phyloP scores from a whole-genome alignment of 2,797 vertebrate species.

The Momotus momota region DNA sequence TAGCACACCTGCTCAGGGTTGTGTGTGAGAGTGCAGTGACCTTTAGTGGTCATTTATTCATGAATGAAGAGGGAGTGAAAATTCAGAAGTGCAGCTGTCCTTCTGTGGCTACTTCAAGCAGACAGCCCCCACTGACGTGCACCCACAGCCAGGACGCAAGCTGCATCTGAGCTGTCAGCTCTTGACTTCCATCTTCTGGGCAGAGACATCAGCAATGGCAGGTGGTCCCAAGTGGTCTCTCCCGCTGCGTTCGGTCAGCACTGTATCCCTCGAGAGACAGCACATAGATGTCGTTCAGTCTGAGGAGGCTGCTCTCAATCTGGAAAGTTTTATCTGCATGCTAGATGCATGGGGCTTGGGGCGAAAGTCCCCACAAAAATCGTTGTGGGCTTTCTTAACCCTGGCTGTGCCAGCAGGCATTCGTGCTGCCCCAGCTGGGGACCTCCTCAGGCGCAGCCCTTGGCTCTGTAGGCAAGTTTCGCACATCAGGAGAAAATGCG shows the following conservation, averaged over 20 bases:
- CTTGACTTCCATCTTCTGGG: not conserved
- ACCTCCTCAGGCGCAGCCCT: fast-evolving
- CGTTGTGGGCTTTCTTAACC: not conserved
- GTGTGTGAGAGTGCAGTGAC: not conserved
- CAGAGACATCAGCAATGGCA: fast-evolving
- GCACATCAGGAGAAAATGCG: not conserved
- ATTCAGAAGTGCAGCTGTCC: not conserved
- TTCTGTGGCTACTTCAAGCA: not conserved
- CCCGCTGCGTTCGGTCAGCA: not conserved
- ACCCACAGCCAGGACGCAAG: not conserved
- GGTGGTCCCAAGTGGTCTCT: not conserved
- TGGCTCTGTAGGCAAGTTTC: not conserved
- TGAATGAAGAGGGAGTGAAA: not conserved
- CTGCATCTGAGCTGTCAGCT: not conserved
- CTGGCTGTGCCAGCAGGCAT: fast-evolving
- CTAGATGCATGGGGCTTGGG: not conserved
- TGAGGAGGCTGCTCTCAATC: not conserved
- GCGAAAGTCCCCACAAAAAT: not conserved
- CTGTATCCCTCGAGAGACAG: not conserved
- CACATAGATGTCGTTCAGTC: not conserved
- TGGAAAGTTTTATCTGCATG: not conserved
- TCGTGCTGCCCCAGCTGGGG: fast-evolving
- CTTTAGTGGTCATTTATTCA: not conserved
- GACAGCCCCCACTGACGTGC: fast-evolving
- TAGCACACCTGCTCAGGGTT: not conserved